Evolutionary conservation across 2,797 vertebrate species (phyloP).

Genomic region (Pseudochirops corinnae): DNA sequence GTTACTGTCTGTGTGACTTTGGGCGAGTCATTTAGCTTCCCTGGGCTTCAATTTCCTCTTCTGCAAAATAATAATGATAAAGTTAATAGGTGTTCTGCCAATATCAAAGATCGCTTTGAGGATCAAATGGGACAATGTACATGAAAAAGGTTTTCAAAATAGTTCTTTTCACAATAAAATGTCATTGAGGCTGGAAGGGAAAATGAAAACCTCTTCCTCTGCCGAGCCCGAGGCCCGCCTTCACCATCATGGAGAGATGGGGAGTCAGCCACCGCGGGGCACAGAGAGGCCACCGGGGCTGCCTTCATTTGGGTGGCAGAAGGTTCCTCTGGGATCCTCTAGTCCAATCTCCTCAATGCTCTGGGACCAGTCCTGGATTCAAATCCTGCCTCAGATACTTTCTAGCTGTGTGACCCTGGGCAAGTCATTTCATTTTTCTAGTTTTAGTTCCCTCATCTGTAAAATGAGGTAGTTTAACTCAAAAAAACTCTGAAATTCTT

Average conservation of each 20-base stretch:
- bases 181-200: background rate
- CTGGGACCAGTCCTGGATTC: background rate
- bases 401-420: background rate
- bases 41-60: background rate
- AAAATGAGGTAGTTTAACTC: background rate
- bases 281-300: no score
- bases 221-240: background rate
- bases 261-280: background rate
- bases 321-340: no score
- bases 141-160: background rate
- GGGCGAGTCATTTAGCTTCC: background rate
- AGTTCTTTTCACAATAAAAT: background rate
- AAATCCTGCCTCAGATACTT: background rate
- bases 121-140: background rate
- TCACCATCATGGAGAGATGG: no score
- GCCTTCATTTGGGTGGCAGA: no score
- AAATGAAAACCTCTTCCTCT: background rate
- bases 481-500: background rate
- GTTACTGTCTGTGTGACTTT: background rate
- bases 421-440: background rate
- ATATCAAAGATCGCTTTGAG: background rate
- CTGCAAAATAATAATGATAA: background rate
- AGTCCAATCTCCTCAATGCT: background rate
- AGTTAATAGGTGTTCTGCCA: background rate
- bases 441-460: background rate